Base-by-base conservation (phyloP, 2,888 invertebrate genomes). In the Buathra laborator region DNA sequence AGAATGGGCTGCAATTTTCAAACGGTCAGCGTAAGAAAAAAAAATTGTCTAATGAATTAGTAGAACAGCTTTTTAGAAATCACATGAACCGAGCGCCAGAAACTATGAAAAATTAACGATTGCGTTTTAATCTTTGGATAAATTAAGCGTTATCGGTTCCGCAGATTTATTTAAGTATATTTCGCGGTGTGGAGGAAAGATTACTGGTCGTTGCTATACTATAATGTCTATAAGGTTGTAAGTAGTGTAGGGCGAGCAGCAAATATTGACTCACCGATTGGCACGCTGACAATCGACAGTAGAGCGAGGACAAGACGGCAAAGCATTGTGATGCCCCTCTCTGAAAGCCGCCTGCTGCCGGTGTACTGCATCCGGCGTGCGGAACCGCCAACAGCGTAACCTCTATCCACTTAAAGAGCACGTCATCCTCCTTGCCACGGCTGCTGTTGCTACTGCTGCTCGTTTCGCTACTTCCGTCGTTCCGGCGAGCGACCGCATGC, bases 251-350 rank as follows among this genome's bases (percentile, higher is more conserved):
- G 19, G 43, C 37, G 14, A 10, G 19, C 19, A 37, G 66, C 16
- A 66, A 66, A 37, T 66, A 44, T 66, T 66, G 59, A 91, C 92
- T 92, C 84, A 93, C 93, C 93, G 89, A 92, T 92, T 89, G 92
- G 93, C 91, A 91, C 91, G 91, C 92, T 91, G 90, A 93, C 90
- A 91, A 92, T 90, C 89, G 92, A 89, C 83, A 88, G 81, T 79
- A 87, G 81, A 85, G 84, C 78, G 84, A 88, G 88, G 90, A 90
- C 90, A 88, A 90, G 90, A 89, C 90, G 91, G 89, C 89, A 91
- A 89, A 92, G 93, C 93, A 93, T 93, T 86, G 90, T 92, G 90
- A 88, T 91, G 90, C 89, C 87, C 89, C 88, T 88, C 89, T 85
- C 81, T 86, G 87, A 84, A 88, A 88, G 88, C 75, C 74, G 80